These are phyloP conservation scores for Magallana gigas DNA, from an alignment of 1,140 invertebrate species.

Conservation along the genomic window DNA sequence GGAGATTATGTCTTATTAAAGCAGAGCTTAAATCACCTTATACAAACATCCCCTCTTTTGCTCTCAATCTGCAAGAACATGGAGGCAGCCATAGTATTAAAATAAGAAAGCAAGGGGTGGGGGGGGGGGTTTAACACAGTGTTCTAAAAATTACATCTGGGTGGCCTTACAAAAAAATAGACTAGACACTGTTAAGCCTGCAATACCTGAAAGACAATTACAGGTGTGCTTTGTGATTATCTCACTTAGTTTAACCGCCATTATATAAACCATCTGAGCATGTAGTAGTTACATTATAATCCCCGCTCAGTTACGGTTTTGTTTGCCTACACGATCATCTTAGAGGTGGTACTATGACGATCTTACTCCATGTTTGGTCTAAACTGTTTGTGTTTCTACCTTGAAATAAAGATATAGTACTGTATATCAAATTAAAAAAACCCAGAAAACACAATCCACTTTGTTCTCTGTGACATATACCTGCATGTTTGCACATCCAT, in stretches of 20 bases:
- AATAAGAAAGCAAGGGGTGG: too few relatives aligned
- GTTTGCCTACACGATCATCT: background rate
- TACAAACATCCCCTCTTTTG: background rate
- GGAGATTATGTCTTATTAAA: slow-evolving; percentile 25
- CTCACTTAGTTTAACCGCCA: slow-evolving; percentile 4
- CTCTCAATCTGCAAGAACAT: background rate
- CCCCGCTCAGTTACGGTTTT: background rate
- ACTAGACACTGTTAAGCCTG: background rate
- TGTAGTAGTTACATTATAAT: slow-evolving; percentile 12
- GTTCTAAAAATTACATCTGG: background rate
- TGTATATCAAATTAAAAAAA: background rate
- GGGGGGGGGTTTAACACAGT: background rate
- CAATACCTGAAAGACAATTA: background rate
- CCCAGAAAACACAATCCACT: background rate
- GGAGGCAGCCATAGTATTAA: background rate
- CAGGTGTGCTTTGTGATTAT: background rate
- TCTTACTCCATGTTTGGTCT: background rate
- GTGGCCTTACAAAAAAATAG: background rate
- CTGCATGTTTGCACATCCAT: background rate
- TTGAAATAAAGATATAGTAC: background rate
- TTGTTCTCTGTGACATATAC: background rate
- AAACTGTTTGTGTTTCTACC: background rate
- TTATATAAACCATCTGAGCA: background rate
- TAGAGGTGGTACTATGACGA: background rate
- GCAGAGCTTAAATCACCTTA: slow-evolving; percentile 12